phyloP scores from a whole-genome alignment of 2,888 invertebrate genomes.

The Zaprionus obscuricornis region DNA sequence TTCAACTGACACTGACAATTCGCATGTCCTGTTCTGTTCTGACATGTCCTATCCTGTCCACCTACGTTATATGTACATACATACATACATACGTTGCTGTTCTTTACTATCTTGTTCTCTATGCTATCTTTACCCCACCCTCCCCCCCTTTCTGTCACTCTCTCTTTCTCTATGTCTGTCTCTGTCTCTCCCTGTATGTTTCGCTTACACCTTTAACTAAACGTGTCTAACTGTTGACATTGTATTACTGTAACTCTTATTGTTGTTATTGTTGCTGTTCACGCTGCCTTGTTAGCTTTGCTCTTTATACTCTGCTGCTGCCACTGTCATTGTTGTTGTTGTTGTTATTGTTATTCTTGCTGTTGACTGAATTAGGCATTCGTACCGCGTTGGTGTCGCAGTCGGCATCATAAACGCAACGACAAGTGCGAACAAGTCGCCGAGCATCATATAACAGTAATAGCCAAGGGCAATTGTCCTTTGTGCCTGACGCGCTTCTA shows the following conservation, averaged over 20 bases:
- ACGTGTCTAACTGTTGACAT: constrained; percentile 42
- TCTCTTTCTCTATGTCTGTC: background rate
- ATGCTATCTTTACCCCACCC: too few species aligned
- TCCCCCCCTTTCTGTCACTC: too few species aligned
- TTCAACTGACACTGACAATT: constrained; percentile 44
- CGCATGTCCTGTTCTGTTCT: constrained; percentile 26
- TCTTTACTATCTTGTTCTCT: too few species aligned
- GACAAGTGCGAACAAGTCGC: constrained; percentile 32
- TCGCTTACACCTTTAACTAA: too few species aligned
- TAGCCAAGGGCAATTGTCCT: constrained; percentile 36
- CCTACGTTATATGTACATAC: background rate
- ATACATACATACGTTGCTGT: too few species aligned
- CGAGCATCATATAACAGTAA: background rate
- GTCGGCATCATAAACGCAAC: constrained; percentile 16
- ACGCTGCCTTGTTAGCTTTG: too few species aligned
- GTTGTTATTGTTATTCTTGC: constrained; percentile 9
- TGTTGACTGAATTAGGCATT: constrained; percentile 55
- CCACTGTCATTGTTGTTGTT: background rate
- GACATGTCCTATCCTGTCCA: constrained; percentile 4
- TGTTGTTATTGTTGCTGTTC: constrained; percentile 9
- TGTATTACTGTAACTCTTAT: constrained; percentile 24
- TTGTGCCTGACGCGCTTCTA: constrained; percentile 8
- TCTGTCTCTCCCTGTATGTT: background rate
- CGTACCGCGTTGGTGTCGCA: constrained; percentile 44
- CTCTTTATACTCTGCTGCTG: too few species aligned